Evolutionary conservation across 2,888 invertebrate species (phyloP), one percentile per base, ranked within the genome.

Genomic region (Athalia rosae): DNA sequence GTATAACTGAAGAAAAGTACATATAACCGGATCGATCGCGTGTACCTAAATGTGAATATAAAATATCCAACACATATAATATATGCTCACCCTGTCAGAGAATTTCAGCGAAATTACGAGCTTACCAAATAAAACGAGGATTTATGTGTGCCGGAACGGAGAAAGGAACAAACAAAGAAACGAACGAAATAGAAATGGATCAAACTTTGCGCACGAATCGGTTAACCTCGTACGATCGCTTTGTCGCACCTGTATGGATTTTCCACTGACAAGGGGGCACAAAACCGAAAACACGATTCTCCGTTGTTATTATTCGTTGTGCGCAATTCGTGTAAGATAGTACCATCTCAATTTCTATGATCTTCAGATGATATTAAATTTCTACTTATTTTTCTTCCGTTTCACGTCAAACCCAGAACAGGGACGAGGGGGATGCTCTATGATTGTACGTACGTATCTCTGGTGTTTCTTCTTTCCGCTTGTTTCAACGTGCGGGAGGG

Each of bases 11-110:
- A 56, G 71, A 71, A 58, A 71, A 71, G 28, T 28, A 28, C 28
- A 71, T 71, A 71, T 71, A 71, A 56, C 58, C 8, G 56, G 11
- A 71, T 71, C 71, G 71, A 71, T 71, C 71, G 58, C 45, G 56
- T 69, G 28, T 58, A 69, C 50, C 7, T 53, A 53, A 4, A 11
- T n/a, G n/a, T 11, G n/a, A 53, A 58, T 58, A 58, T 58, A 50
- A 58, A 71, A 71, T 58, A 71, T 7, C 11, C 41, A 9, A 56
- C 7, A 28, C 53, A 11, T 53, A 9, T 53, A n/a, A 53, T 3
- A 53, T 53, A 11, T 53, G 53, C n/a, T 7, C 53, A 11, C 53
- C 9, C n/a, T 53, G 9, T 53, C 7, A 53, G 53, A 53, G n/a
- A 53, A 4, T 11, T 50, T 50, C 50, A 50, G 8, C 8, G 7